A percentile compares a stretch with the other conserved stretches of the same genome.
These are phyloP conservation scores for Tubulanus polymorphus DNA, from an alignment of 2,888 invertebrate genomes.

Conservation along the genomic window DNA sequence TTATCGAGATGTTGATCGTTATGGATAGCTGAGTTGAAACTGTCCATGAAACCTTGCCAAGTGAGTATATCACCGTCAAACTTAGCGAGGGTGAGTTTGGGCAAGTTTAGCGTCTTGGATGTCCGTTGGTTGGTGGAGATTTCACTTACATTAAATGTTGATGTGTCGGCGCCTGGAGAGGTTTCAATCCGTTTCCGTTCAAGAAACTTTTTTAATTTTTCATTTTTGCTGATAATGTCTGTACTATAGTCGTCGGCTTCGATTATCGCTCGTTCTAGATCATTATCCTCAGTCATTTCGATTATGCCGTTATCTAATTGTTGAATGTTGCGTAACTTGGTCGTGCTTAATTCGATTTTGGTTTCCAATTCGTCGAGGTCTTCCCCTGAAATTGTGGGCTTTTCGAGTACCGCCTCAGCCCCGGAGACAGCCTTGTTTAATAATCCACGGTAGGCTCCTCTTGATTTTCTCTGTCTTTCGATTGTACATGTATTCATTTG, in stretches of 20 bases:
- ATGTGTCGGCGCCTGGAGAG: background rate
- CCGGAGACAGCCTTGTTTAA: too few species aligned
- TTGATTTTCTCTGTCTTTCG: too few species aligned
- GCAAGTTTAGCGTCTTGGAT: background rate
- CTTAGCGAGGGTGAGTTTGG: background rate
- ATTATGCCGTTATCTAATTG: background rate
- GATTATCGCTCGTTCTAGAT: background rate
- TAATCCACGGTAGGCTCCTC: too few species aligned
- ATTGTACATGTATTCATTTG: too few species aligned
- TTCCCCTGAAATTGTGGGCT: too few species aligned
- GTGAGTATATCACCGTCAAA: background rate
- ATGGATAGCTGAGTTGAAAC: background rate
- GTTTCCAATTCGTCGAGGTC: background rate
- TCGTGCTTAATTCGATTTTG: background rate
- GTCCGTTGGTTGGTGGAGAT: background rate
- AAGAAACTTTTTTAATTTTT: too few species aligned
- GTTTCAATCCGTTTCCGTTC: too few species aligned
- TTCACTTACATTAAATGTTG: background rate
- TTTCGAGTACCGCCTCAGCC: too few species aligned
- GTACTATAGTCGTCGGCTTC: background rate
- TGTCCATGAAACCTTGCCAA: conserved; percentile 1
- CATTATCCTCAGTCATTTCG: background rate
- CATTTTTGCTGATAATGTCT: too few species aligned
- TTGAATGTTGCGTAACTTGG: background rate
- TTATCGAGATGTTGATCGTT: background rate